Conservation (phyloP, 2,113 vertebrate genomes). For the Benitochromis conjunctus region DNA sequence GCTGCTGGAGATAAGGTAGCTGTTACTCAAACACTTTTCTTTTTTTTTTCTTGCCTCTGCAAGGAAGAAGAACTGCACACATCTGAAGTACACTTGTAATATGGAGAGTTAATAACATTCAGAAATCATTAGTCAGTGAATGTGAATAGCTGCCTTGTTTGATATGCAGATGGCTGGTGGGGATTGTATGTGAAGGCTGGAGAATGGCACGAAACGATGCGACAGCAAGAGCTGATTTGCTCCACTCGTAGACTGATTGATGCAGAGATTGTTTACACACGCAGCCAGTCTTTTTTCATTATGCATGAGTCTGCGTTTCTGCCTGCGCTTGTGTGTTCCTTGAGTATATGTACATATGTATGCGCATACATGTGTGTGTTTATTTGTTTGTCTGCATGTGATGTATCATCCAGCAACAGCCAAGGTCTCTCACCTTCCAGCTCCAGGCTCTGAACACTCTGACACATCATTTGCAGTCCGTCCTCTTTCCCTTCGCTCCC, state of each 20-base stretch:
- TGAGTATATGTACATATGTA: not conserved
- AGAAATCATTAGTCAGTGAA: conserved; percentile 38
- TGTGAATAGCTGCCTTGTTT: conserved; percentile 47
- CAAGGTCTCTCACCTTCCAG: conserved; percentile 16
- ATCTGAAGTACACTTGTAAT: conserved; percentile 14
- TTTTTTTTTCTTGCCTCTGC: not conserved
- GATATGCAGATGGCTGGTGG: conserved; percentile 38
- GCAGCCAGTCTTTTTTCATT: not conserved
- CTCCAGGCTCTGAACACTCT: conserved; percentile 1
- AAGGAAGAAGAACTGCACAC: not conserved
- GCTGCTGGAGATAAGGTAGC: conserved; percentile 41
- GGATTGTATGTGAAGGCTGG: conserved; percentile 24
- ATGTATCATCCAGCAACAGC: not conserved
- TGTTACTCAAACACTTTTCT: not conserved
- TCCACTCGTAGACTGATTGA: conserved; percentile 43
- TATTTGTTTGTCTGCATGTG: not conserved
- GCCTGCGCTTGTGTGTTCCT: not conserved
- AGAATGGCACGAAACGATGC: not conserved
- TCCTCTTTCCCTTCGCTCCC: not conserved
- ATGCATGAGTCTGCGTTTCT: not conserved
- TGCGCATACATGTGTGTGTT: not conserved
- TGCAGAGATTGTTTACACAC: conserved; percentile 46
- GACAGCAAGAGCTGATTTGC: conserved; percentile 43
- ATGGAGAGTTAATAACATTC: conserved; percentile 15
- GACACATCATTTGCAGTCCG: conserved; percentile 51